phyloP scores from a whole-genome alignment of 2,888 invertebrate genomes.

The Aphelenchoides bicaudatus region DNA sequence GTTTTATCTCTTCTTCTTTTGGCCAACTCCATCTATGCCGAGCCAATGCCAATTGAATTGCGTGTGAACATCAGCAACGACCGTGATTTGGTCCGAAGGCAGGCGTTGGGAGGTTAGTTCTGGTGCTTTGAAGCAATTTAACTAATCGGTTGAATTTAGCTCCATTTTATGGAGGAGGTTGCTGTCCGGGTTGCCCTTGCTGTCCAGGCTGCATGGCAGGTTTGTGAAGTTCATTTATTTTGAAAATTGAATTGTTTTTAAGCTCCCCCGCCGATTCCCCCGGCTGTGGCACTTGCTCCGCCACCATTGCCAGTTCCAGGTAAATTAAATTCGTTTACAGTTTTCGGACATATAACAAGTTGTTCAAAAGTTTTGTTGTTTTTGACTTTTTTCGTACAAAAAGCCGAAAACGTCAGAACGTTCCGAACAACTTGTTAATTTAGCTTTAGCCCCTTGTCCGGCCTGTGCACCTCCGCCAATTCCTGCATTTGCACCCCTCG shows the following conservation, averaged over 20 bases:
- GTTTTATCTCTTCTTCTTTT: neutral
- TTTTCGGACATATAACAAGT: conserved; percentile 9
- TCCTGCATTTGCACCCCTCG: conserved; percentile 29
- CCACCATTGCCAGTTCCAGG: conserved; percentile 17
- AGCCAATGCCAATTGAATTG: neutral
- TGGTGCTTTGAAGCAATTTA: conserved; percentile 1
- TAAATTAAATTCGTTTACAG: conserved; percentile 18
- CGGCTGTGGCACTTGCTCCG: conserved; percentile 26
- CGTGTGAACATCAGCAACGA: neutral
- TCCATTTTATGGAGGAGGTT: conserved; percentile 48
- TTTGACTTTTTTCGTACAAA: neutral
- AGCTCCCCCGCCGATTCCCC: conserved; percentile 26
- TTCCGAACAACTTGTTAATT: neutral
- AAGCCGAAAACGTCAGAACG: neutral
- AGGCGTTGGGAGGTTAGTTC: conserved; percentile 16
- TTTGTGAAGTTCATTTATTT: no score
- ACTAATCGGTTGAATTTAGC: conserved; percentile 26
- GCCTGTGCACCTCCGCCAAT: conserved; percentile 35
- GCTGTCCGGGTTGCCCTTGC: conserved; percentile 31
- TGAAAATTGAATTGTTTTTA: conserved; percentile 26
- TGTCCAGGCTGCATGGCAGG: no score
- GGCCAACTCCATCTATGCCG: neutral
- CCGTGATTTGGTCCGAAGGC: conserved; percentile 17
- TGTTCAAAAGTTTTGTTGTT: conserved; percentile 7
- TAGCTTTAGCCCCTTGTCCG: conserved; percentile 28